A percentile compares a stretch with the other conserved stretches of the same genome.
Evolutionary conservation across 2,797 vertebrate genomes (phyloP).

Genomic region (Cuculus canorus): DNA sequence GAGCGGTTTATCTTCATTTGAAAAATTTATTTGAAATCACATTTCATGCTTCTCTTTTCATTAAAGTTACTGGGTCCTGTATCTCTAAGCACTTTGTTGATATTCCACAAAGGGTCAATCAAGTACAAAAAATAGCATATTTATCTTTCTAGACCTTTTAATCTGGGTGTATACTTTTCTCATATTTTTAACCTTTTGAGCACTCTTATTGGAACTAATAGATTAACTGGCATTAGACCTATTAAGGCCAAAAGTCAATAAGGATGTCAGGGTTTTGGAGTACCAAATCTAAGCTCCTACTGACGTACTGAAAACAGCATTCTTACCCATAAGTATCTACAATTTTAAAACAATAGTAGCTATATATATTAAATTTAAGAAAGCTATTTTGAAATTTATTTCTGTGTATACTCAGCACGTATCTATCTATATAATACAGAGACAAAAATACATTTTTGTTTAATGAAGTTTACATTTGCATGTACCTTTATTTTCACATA

Average conservation of each 20-base stretch:
- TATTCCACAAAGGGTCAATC: neutral
- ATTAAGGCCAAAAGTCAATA: neutral
- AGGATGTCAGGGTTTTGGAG: neutral
- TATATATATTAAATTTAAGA: neutral
- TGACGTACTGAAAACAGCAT: neutral
- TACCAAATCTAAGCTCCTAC: neutral
- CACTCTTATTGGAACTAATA: neutral
- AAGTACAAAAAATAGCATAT: neutral
- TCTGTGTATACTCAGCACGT: neutral
- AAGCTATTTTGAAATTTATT: no score
- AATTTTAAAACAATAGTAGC: neutral
- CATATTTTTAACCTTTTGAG: neutral
- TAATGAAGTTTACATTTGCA: neutral
- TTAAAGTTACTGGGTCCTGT: neutral
- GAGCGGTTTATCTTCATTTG: neutral
- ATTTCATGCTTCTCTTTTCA: neutral
- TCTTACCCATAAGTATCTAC: accelerated
- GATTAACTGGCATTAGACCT: neutral
- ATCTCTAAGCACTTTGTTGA: neutral
- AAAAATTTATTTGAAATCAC: conserved; percentile 4
- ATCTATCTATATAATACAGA: neutral
- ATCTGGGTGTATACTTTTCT: neutral
- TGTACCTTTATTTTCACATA: neutral
- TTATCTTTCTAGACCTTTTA: neutral
- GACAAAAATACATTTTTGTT: neutral